phyloP scores from a whole-genome alignment of 2,113 vertebrate species.

The Bostrychus sinensis region DNA sequence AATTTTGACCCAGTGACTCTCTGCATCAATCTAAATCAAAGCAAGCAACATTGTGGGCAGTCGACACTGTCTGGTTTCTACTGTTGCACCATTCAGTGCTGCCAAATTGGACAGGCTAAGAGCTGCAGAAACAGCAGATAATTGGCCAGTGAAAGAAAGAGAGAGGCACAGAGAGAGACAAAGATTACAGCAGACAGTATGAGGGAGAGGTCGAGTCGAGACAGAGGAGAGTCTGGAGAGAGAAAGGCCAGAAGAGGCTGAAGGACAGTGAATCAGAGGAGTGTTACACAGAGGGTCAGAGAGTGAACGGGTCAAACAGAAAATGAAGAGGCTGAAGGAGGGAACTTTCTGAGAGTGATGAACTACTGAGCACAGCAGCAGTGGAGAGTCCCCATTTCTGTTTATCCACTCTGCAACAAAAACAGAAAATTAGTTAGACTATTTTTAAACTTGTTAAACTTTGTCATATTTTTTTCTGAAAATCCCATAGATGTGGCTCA shows the following conservation, averaged over 20 bases:
- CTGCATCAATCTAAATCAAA: conserved; percentile 46
- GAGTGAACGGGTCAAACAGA: not conserved
- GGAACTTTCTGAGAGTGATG: not conserved
- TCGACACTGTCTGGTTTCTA: not conserved
- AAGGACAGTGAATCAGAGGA: not conserved
- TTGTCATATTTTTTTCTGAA: too few species aligned
- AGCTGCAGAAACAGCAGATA: conserved; percentile 17
- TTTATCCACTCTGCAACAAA: not conserved
- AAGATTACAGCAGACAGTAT: conserved; percentile 19
- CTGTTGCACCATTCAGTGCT: conserved; percentile 13
- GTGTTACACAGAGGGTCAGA: not conserved
- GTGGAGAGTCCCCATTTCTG: not conserved
- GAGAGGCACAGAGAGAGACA: not conserved
- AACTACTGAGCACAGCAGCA: not conserved
- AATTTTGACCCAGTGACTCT: conserved; percentile 22
- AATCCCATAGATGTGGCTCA: too few species aligned
- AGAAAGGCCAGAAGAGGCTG: not conserved
- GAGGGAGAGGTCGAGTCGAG: conserved; percentile 18
- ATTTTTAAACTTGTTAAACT: too few species aligned
- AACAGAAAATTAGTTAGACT: not conserved
- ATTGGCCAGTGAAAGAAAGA: conserved; percentile 39
- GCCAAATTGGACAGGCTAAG: conserved; percentile 21
- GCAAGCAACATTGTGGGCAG: conserved; percentile 37
- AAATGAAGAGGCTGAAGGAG: not conserved
- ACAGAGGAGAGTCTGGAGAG: not conserved